Conservation (phyloP, 2,113 vertebrate species). For the Campylorhamphus procurvoides region DNA sequence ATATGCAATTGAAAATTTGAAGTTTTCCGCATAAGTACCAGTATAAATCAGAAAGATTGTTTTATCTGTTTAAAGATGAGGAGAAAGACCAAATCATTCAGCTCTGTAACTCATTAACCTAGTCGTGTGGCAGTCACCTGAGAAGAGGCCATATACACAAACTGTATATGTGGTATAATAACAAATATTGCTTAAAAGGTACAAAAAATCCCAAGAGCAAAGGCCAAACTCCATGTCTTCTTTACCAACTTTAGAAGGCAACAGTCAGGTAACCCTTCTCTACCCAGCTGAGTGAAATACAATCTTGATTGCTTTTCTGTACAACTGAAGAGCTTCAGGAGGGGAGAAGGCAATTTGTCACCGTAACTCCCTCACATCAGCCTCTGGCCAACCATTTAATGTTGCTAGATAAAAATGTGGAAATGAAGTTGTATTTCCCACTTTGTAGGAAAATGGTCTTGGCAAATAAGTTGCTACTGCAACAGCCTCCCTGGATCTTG, state of each 20-base stretch:
- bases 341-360: rapidly evolving
- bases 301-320: not conserved
- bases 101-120: not conserved
- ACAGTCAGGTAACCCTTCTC: not conserved
- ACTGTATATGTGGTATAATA: not conserved
- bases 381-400: not conserved
- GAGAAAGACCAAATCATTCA: not conserved
- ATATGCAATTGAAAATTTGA: not conserved
- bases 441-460: not conserved
- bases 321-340: not conserved
- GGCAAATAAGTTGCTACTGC: not conserved
- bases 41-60: not conserved
- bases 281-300: not conserved
- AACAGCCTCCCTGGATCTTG: not conserved
- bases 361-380: not conserved
- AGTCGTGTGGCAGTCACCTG: rapidly evolving
- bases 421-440: not conserved
- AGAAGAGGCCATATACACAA: not conserved
- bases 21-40: not conserved
- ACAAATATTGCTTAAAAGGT: not conserved
- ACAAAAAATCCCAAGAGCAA: not conserved
- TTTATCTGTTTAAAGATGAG: not conserved
- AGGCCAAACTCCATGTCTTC: not conserved
- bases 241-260: not conserved
- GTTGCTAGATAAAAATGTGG: not conserved